Percentiles rank a stretch among this genome's conserved stretches.
phyloP scores from a whole-genome alignment of 2,113 vertebrate species.

The Colistium nudipinnis region DNA sequence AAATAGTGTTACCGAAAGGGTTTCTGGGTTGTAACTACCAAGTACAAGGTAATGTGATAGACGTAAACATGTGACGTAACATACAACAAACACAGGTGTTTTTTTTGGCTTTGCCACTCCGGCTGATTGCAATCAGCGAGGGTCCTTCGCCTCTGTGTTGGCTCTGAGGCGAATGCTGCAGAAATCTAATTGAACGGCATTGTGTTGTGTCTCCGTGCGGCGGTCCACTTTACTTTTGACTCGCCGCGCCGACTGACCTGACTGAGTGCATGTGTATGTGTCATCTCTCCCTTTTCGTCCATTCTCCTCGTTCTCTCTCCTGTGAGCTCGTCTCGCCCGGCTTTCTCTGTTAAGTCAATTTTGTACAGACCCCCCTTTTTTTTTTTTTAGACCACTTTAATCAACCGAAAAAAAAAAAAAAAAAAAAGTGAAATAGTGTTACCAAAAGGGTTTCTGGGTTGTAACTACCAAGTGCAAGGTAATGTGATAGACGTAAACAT shows the following conservation, averaged over 20 bases:
- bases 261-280: constrained; percentile 23
- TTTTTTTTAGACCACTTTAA: constrained; percentile 30
- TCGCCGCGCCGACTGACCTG: constrained; percentile 29
- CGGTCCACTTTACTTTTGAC: constrained; percentile 55
- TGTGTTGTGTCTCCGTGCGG: constrained; percentile 57
- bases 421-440: no score
- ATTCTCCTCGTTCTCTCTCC: constrained; percentile 25
- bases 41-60: no score
- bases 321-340: constrained; percentile 10
- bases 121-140: constrained; percentile 76
- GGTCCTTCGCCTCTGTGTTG: constrained; percentile 47
- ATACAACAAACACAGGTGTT: no score
- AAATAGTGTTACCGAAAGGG: no score
- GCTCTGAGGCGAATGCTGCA: constrained; percentile 53
- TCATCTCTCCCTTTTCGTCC: constrained; percentile 40
- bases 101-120: no score
- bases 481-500: no score
- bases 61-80: no score
- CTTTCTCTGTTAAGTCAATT: constrained; percentile 53
- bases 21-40: no score
- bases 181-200: constrained; percentile 71
- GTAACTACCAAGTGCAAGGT: no score
- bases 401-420: no score
- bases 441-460: no score
- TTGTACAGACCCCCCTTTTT: constrained; percentile 15